Conservation (phyloP, 2,113 vertebrate genomes). For the Geothlypis trichas region DNA sequence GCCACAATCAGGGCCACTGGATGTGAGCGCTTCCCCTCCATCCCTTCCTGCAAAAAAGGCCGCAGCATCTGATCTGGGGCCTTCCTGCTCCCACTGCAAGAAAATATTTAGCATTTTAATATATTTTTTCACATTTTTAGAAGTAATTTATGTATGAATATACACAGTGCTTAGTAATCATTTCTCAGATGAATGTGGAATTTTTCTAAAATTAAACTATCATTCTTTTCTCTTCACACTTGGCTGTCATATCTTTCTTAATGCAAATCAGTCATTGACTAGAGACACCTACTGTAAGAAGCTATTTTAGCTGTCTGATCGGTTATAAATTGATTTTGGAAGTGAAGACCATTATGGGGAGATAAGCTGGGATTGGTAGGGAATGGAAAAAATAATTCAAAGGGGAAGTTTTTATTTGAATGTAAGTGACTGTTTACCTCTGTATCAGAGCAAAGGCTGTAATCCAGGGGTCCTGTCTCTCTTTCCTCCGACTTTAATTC, state of each 20-base stretch:
- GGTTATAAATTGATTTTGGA: constrained; percentile 62
- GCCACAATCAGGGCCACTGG: accelerated
- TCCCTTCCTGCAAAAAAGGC: not conserved
- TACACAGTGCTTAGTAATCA: constrained; percentile 68
- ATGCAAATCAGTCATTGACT: constrained; percentile 70
- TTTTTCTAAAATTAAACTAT: constrained; percentile 70
- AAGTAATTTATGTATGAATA: constrained; percentile 61
- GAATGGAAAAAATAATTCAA: constrained; percentile 48
- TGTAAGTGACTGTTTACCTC: not conserved
- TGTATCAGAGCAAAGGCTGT: not conserved
- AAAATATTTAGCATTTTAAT: constrained; percentile 63
- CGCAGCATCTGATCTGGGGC: not conserved
- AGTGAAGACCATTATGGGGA: not conserved
- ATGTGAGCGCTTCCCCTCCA: accelerated
- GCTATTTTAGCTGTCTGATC: constrained; percentile 62
- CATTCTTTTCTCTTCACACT: constrained; percentile 63
- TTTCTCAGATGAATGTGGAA: constrained; percentile 64
- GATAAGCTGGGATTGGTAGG: constrained; percentile 21
- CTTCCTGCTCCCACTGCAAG: not conserved
- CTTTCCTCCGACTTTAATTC: not conserved
- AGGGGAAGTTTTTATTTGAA: constrained; percentile 18
- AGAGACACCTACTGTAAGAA: constrained; percentile 66
- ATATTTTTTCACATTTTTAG: constrained; percentile 48
- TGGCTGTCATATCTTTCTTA: constrained; percentile 65
- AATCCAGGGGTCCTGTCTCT: not conserved